Base-by-base conservation (phyloP, 2,797 vertebrate genomes). In the Acropternis orthonyx region DNA sequence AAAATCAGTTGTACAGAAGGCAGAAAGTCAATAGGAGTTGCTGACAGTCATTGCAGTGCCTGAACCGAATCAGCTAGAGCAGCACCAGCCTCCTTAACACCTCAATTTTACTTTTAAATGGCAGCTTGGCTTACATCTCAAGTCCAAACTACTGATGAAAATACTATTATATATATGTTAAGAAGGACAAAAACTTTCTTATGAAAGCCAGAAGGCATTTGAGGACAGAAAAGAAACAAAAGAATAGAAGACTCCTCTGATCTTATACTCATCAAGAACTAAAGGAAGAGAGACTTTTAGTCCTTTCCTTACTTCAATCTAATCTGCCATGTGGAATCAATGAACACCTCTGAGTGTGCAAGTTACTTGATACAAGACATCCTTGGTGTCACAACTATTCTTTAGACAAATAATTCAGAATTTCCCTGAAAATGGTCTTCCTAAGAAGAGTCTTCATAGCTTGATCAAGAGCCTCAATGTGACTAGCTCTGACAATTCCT, bases 141-240 rank as follows among this genome's bases (percentile, higher is more conserved):
- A 85, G 13, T 18, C 27, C 52, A 43, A 90, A 48, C 18, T 63
- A 48, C 23, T 21, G 10, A 75, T 37, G 37, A 49, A 59, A 87
- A 77, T 0, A 76, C 11, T 10, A 4, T 26, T 48, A 39, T 1
- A 6, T 32, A 36, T 9, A 26, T 5, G 1, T 63, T 34, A 39
- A 77, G 37, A 51, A 52, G 10, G 36, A 71, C 69, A 86, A 91
- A 85, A 81, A 44, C 39, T 81, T 80, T 74, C 36, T 44, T 71
- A 74, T 30, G 34, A 80, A 34, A 84, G 16, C 32, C 6, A 2
- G 26, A 71, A 84, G 21, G 39, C 27, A 75, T 56, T 55, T 74
- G 36, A 80, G 76, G 41, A 82, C 49, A 82, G 46, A 85, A 79
- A 72, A 59, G 51, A 78, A 93, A 81, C 9, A 87, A 75, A 6